phyloP scores from a whole-genome alignment of 2,888 invertebrate genomes.

The Rotaria sp. region DNA sequence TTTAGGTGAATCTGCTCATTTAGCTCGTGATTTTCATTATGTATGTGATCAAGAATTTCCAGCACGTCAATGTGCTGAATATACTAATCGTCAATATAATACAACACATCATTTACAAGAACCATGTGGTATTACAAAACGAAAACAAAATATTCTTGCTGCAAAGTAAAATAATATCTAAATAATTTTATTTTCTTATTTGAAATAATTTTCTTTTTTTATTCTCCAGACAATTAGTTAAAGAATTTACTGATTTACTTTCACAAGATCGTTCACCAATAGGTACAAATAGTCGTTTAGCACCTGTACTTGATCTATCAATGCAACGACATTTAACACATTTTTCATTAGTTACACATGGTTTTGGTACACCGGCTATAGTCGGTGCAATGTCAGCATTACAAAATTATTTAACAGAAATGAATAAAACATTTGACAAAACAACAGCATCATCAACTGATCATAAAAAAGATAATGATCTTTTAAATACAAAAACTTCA shows the following conservation, averaged over 20 bases:
- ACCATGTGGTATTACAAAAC: background rate
- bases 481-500: background rate
- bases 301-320: slow-evolving; percentile 36
- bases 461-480: background rate
- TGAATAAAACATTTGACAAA: slow-evolving; percentile 37
- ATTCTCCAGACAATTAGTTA: slow-evolving; percentile 71
- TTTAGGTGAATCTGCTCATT: slow-evolving; percentile 76
- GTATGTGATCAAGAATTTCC: slow-evolving; percentile 99
- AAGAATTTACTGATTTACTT: slow-evolving; percentile 91
- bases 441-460: background rate
- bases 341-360: slow-evolving; percentile 95
- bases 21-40: slow-evolving; percentile 95
- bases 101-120: slow-evolving; percentile 1
- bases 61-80: slow-evolving; percentile 89
- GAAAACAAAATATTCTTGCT: slow-evolving; percentile 7
- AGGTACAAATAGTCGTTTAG: slow-evolving; percentile 68
- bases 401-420: slow-evolving; percentile 40
- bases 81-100: slow-evolving; percentile 65
- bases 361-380: slow-evolving; percentile 86
- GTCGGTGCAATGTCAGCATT: slow-evolving; percentile 39
- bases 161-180: background rate
- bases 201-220: background rate
- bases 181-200: background rate
- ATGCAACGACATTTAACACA: slow-evolving; percentile 85
- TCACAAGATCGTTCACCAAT: slow-evolving; percentile 93